Conservation (phyloP, 2,888 invertebrate genomes). For the Agonum fuliginosum region DNA sequence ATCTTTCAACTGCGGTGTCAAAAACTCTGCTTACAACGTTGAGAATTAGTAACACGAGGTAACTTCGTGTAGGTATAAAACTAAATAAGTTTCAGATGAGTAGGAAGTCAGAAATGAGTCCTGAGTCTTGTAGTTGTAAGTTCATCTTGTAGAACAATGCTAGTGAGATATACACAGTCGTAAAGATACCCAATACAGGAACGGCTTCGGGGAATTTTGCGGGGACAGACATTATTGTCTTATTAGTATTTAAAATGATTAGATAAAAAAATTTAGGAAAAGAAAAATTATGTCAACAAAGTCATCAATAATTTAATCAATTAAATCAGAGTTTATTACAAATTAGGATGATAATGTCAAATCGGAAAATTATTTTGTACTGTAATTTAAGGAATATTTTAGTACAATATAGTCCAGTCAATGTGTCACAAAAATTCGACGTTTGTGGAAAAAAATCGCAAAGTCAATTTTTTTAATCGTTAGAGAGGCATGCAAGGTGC, state of each 20-base stretch:
- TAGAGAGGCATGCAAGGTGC: too few relatives aligned
- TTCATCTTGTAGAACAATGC: conserved; percentile 25
- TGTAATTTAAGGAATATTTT: too few relatives aligned
- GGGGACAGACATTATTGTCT: background rate
- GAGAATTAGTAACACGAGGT: background rate
- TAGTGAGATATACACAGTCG: conserved; percentile 20
- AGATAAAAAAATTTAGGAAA: background rate
- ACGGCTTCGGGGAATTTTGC: background rate
- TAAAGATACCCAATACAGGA: conserved; percentile 3
- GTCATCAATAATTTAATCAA: too few relatives aligned
- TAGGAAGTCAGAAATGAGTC: conserved; percentile 13
- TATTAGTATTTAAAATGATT: background rate
- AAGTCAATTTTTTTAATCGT: too few relatives aligned
- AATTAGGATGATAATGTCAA: too few relatives aligned
- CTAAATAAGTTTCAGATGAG: background rate
- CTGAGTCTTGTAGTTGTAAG: too few relatives aligned
- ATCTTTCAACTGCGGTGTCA: background rate
- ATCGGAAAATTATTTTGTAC: too few relatives aligned
- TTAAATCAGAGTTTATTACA: too few relatives aligned
- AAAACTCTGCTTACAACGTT: background rate
- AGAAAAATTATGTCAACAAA: too few relatives aligned
- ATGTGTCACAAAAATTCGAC: too few relatives aligned
- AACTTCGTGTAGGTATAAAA: background rate
- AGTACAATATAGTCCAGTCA: too few relatives aligned
- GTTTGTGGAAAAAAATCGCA: too few relatives aligned